These are phyloP conservation scores for Solenopsis invicta DNA, from an alignment of 1,140 invertebrate species.

Conservation along the genomic window DNA sequence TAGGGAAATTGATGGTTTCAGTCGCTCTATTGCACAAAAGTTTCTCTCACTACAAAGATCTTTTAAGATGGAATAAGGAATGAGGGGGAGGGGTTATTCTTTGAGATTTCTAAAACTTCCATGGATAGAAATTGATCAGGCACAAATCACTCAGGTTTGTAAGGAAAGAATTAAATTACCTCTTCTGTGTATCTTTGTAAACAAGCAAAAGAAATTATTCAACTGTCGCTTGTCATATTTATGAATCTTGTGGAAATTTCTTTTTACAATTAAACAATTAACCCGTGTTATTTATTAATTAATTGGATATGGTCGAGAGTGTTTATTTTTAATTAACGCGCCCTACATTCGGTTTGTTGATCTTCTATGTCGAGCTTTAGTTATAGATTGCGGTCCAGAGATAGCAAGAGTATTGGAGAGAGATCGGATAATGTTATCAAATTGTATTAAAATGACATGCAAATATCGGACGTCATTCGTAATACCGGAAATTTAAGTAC, in stretches of 20 bases:
- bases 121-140: too few relatives aligned
- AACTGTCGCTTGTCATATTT: background rate
- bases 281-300: background rate
- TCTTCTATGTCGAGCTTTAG: conserved; percentile 11
- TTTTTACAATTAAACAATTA: conserved; percentile 26
- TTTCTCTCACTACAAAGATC: too few relatives aligned
- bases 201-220: background rate
- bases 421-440: conserved; percentile 35
- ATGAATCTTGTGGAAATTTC: background rate
- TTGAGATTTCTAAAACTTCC: too few relatives aligned
- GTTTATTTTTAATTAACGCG: conserved; percentile 47
- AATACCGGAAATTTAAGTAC: background rate
- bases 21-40: too few relatives aligned
- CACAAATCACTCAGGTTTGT: too few relatives aligned
- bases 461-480: background rate
- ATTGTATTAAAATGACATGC: background rate
- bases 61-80: too few relatives aligned
- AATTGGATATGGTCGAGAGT: background rate
- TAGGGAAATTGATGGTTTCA: too few relatives aligned
- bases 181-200: background rate
- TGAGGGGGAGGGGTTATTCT: too few relatives aligned
- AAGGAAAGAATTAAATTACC: background rate
- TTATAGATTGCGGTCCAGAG: conserved; percentile 11
- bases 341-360: conserved; percentile 2
- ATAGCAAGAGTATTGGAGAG: background rate